phyloP scores from a whole-genome alignment of 2,797 vertebrate genomes.

The Staurois parvus region DNA sequence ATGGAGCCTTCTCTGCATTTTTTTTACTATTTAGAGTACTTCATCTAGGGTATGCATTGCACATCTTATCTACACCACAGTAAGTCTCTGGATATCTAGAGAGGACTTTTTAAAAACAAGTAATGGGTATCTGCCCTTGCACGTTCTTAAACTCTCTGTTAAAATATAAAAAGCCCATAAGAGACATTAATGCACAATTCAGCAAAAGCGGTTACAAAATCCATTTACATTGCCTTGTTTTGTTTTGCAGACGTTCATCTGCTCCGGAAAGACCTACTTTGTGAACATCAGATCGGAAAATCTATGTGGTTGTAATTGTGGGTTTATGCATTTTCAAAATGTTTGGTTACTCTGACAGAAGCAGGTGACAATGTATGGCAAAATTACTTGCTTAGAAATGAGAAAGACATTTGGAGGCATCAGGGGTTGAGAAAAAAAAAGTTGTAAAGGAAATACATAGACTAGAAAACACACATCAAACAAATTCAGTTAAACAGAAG shows the following conservation, averaged over 20 bases:
- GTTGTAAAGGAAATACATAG: slow-evolving; percentile 1
- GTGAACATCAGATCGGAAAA: slow-evolving; percentile 36
- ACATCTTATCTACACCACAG: not conserved
- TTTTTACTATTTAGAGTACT: too few species aligned
- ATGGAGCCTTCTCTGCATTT: too few species aligned
- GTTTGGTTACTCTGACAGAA: not conserved
- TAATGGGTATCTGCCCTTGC: not conserved
- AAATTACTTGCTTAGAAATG: not conserved
- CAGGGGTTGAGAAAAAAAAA: not conserved
- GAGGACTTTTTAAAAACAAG: too few species aligned
- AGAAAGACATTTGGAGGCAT: not conserved
- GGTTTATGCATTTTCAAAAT: not conserved
- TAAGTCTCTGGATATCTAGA: not conserved
- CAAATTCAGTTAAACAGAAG: not conserved
- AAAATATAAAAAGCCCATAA: not conserved
- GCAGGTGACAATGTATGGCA: not conserved
- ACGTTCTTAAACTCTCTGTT: not conserved
- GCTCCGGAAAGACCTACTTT: slow-evolving; percentile 34
- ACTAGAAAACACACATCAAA: slow-evolving; percentile 25
- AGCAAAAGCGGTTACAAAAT: not conserved
- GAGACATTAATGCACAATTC: not conserved
- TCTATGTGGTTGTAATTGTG: slow-evolving; percentile 52
- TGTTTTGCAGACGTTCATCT: not conserved
- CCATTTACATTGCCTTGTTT: not conserved
- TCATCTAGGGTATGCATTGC: not conserved